A percentile compares a stretch with the other conserved stretches of the same genome.
Conservation (phyloP, 2,888 invertebrate genomes). For the Tinea semifulvella region DNA sequence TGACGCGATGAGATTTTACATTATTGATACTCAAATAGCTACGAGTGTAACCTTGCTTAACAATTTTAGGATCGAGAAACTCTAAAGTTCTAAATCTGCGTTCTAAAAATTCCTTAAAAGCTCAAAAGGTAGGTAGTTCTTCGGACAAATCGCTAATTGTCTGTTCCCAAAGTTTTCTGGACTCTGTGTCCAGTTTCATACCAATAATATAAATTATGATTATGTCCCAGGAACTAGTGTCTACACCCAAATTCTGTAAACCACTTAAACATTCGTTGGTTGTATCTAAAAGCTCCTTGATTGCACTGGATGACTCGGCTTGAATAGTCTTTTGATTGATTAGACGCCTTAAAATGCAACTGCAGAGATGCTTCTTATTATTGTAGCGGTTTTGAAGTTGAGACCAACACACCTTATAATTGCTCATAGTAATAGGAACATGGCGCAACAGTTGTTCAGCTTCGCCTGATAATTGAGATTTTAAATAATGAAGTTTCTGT, state of each 20-base stretch:
- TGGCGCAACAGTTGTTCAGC: conserved; percentile 16
- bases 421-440: background rate
- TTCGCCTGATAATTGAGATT: conserved; percentile 15
- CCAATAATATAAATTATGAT: conserved; percentile 2
- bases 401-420: conserved; percentile 12
- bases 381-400: conserved; percentile 4
- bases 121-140: background rate
- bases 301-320: conserved; percentile 3
- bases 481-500: conserved; percentile 16
- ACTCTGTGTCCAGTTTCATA: background rate
- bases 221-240: conserved; percentile 11
- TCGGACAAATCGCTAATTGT: background rate
- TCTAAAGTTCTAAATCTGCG: background rate
- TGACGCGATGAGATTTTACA: background rate
- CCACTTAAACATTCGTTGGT: conserved; percentile 14
- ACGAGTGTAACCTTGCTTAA: background rate
- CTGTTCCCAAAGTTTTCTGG: background rate
- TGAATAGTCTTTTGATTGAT: conserved; percentile 3
- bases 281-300: conserved; percentile 14
- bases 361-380: conserved; percentile 10
- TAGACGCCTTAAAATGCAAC: conserved; percentile 12
- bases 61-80: background rate
- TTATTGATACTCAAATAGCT: background rate
- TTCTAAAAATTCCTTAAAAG: background rate
- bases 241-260: conserved; percentile 11